Percentiles rank a stretch among this genome's conserved stretches.
Evolutionary conservation across 2,113 vertebrate species (phyloP).

Genomic region (Lutjanus erythropterus): DNA sequence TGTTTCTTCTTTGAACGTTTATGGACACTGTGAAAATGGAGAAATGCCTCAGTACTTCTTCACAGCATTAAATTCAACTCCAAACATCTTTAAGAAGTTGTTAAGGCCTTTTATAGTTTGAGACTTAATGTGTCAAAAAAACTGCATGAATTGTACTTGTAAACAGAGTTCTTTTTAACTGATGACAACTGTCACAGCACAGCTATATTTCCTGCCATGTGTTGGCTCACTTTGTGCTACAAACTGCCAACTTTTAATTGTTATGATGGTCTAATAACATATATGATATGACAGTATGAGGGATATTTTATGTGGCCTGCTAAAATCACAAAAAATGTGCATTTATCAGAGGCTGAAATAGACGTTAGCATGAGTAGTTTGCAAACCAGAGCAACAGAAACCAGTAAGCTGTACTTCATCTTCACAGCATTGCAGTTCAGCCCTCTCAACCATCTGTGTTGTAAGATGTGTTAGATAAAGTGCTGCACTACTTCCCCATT

Average conservation of each 20-base stretch:
- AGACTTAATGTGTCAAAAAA: background rate
- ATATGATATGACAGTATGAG: background rate
- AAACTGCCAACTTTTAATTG: background rate
- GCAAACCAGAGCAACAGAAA: background rate
- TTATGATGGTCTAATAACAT: background rate
- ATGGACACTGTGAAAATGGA: background rate
- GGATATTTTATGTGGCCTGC: too few relatives aligned
- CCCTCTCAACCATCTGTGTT: background rate
- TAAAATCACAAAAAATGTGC: background rate
- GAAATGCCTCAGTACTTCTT: background rate
- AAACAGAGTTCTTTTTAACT: too few relatives aligned
- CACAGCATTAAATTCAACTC: background rate
- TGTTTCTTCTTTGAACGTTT: background rate
- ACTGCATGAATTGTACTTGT: background rate
- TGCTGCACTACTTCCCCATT: conserved; percentile 27
- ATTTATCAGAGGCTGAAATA: background rate
- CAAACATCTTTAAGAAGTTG: background rate
- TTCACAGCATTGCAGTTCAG: background rate
- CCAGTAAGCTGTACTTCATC: too few relatives aligned
- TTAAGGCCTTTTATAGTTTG: background rate
- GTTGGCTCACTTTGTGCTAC: background rate
- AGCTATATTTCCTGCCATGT: background rate
- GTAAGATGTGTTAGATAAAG: conserved; percentile 21
- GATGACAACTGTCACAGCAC: background rate
- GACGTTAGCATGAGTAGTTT: background rate